Conservation (phyloP, 2,113 vertebrate genomes). For the Budorcas taxicolor region DNA sequence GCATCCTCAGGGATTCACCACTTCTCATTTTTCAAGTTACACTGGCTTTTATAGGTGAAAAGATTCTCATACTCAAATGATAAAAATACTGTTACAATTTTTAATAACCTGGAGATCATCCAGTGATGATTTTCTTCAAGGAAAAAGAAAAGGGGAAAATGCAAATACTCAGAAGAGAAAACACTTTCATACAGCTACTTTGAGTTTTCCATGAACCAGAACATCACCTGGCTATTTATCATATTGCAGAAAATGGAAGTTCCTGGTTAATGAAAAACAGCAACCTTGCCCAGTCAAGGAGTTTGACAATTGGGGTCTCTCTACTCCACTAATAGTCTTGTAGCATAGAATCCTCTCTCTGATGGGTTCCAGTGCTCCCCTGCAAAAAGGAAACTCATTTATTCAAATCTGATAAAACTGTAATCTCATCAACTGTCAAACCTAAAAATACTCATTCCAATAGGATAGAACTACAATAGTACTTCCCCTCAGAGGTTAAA, state of each 20-base stretch:
- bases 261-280: neutral
- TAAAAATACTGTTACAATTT: neutral
- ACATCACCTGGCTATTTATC: neutral
- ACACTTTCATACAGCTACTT: neutral
- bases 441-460: neutral
- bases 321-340: neutral
- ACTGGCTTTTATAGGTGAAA: neutral
- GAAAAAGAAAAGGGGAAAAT: neutral
- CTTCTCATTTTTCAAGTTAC: neutral
- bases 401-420: neutral
- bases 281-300: neutral
- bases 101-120: neutral
- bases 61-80: neutral
- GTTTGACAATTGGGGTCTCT: neutral
- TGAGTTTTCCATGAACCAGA: neutral
- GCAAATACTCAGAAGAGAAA: neutral
- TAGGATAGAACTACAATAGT: neutral
- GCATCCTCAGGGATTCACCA: neutral
- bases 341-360: neutral
- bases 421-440: neutral
- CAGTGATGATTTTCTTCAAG: neutral
- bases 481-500: neutral
- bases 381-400: neutral
- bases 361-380: neutral
- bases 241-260: neutral